These are phyloP conservation scores for Alosa alosa DNA, from an alignment of 2,113 vertebrate species.

Conservation along the genomic window DNA sequence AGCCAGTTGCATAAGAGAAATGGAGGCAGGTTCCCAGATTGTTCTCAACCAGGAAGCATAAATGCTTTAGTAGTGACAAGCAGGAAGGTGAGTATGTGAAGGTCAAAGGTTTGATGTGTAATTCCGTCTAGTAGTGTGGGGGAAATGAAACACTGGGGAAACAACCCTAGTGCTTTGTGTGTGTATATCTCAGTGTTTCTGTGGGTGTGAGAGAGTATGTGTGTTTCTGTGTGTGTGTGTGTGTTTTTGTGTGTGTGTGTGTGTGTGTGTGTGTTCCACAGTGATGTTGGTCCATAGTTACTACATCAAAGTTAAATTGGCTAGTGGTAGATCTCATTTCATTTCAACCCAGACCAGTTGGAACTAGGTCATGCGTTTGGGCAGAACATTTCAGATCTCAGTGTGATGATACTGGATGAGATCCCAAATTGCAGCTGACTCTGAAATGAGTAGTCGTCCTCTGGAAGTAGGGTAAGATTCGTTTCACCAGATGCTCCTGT, in stretches of 20 bases:
- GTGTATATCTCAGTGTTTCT: neutral
- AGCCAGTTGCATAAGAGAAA: neutral
- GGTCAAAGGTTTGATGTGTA: slow-evolving; percentile 13
- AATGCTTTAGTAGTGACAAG: neutral
- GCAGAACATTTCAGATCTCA: slow-evolving; percentile 4
- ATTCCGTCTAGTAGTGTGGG: neutral
- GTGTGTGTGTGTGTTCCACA: neutral
- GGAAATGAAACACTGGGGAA: neutral
- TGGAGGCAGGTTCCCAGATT: neutral
- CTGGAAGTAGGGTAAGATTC: neutral
- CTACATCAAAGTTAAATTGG: slow-evolving; percentile 6
- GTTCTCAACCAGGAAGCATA: neutral
- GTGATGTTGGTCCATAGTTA: neutral
- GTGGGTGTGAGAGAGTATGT: neutral
- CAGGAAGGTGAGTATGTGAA: neutral
- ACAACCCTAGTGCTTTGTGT: neutral
- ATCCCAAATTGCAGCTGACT: neutral
- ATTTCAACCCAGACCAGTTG: slow-evolving; percentile 5
- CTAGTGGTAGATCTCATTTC: neutral
- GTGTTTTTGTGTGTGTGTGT: neutral
- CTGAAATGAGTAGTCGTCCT: neutral
- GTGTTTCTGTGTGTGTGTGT: neutral
- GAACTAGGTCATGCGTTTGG: neutral
- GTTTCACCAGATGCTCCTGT: neutral
- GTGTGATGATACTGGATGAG: neutral